phyloP scores from a whole-genome alignment of 2,888 invertebrate species.

The Molorchus minor region DNA sequence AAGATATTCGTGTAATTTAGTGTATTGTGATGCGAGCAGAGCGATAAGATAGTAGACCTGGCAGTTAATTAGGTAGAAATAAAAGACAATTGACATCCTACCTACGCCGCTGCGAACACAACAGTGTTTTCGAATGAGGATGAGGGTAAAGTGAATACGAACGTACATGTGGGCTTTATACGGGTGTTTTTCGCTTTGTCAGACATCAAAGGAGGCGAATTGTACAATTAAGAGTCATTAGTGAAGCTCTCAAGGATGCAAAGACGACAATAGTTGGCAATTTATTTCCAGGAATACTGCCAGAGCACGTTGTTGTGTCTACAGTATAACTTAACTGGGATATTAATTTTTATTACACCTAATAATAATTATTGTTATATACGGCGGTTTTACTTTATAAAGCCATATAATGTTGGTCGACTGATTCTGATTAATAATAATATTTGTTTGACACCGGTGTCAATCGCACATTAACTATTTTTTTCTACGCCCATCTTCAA shows the following conservation, averaged over 20 bases:
- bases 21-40: constrained; percentile 22
- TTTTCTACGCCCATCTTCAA: too few species aligned
- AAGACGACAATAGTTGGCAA: constrained; percentile 30
- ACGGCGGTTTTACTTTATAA: too few species aligned
- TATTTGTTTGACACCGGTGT: too few species aligned
- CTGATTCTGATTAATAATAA: too few species aligned
- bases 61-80: constrained; percentile 26
- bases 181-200: constrained; percentile 18
- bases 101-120: constrained; percentile 14
- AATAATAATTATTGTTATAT: too few species aligned
- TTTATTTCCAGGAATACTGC: constrained; percentile 30
- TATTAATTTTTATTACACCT: constrained; percentile 25
- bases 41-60: constrained; percentile 23
- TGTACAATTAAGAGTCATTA: constrained; percentile 39
- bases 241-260: constrained; percentile 26
- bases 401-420: too few species aligned
- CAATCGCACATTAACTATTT: too few species aligned
- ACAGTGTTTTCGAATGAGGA: constrained; percentile 10
- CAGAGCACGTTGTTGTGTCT: constrained; percentile 14
- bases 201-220: constrained; percentile 36
- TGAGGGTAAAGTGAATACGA: constrained; percentile 19
- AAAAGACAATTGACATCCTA: constrained; percentile 27
- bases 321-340: constrained; percentile 4
- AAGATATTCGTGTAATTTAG: constrained; percentile 33
- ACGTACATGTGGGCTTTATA: constrained; percentile 24